Evolutionary conservation across 2,113 vertebrate species (phyloP), one percentile per base, ranked within the genome.

Genomic region (Heliornis fulica): DNA sequence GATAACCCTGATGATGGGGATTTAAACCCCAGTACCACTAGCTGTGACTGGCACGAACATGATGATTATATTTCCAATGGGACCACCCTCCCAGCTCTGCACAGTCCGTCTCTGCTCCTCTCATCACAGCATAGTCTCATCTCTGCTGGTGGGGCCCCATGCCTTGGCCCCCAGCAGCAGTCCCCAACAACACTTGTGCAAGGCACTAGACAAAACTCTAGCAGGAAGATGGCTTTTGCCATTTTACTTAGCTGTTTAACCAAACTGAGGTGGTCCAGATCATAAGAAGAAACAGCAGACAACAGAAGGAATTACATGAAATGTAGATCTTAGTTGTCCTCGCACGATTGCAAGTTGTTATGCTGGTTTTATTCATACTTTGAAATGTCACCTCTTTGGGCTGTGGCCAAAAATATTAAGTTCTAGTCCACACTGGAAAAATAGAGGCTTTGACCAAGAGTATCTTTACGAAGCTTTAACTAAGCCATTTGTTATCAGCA

Each of bases 291-390:
- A 83, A 13, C 63, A 93, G 68, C 64, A 94, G 68, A 85, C 32
- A 93, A 64, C 83, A 89, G 85, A 92, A 93, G 38, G 80, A 94
- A 90, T 92, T 84, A 75, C 89, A 84, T 56, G 76, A 95, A 91
- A 71, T 31, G n/a, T 78, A 89, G 92, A 89, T 90, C 83, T 95
- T 90, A 59, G 66, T 81, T 88, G 56, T 85, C 75, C 84, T 94
- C 0, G 0, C 31, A 59, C 0, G 1, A 77, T 18, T 95, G 56
- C 79, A 83, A 83, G 76, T 94, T 88, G 72, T 87, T 86, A 81
- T 57, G 72, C 56, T 95, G 61, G 96, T 86, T 96, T 93, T 95
- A 93, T 78, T 96, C 85, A 78, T 88, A 56, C 36, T 87, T 96
- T 0, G 3, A 96, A 96, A 95, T 90, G 88, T 93, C 90, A 94